Evolutionary conservation across 2,113 vertebrate species (phyloP).

Genomic region (Ochotona princeps): DNA sequence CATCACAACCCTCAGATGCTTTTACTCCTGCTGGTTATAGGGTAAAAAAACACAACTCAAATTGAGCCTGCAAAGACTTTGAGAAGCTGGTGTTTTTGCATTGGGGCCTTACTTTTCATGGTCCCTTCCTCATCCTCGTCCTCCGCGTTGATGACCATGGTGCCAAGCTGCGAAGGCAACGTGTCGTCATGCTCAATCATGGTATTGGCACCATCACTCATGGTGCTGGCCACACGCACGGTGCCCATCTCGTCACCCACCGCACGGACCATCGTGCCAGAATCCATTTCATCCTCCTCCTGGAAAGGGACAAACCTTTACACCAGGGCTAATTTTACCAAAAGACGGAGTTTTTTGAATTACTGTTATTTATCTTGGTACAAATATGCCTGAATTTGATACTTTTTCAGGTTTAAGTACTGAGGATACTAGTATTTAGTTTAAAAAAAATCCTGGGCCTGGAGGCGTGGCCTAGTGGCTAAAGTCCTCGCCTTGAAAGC

Average conservation of each 20-base stretch:
- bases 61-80: rapidly evolving
- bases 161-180: conserved; percentile 92
- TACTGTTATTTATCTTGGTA: neutral
- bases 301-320: conserved; percentile 69
- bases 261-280: conserved; percentile 94
- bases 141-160: conserved; percentile 95
- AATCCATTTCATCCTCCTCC: conserved; percentile 95
- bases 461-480: too few relatives aligned
- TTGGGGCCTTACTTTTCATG: conserved; percentile 92
- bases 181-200: conserved; percentile 92
- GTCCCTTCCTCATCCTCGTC: conserved; percentile 94
- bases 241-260: conserved; percentile 89
- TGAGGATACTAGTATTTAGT: neutral
- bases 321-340: neutral
- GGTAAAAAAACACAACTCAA: too few relatives aligned
- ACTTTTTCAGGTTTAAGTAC: neutral
- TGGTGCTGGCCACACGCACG: conserved; percentile 88
- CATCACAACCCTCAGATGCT: neutral
- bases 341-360: neutral
- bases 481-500: too few relatives aligned
- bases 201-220: conserved; percentile 86
- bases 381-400: conserved; percentile 19
- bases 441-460: too few relatives aligned
- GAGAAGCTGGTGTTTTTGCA: neutral
- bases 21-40: neutral